A percentile compares a stretch with the other conserved stretches of the same genome.
These are phyloP conservation scores for Misgurnus mizolepis DNA, from an alignment of 2,113 vertebrate species.

Conservation along the genomic window DNA sequence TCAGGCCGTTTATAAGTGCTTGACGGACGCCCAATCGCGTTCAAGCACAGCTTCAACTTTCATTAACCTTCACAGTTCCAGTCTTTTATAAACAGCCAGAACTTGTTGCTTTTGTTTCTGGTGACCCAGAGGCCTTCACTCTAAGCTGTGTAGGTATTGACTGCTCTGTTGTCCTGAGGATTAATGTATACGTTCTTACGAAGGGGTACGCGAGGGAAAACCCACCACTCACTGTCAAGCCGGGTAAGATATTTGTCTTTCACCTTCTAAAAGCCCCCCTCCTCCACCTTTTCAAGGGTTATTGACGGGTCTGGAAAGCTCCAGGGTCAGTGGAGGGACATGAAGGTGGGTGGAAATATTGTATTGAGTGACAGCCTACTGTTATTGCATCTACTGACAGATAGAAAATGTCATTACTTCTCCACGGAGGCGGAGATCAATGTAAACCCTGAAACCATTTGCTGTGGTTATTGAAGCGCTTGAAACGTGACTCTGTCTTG, in stretches of 20 bases:
- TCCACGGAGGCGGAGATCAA: conserved; percentile 40
- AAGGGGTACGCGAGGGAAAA: conserved; percentile 37
- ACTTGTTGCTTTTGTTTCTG: neutral
- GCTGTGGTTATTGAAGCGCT: neutral
- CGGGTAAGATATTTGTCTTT: conserved; percentile 57
- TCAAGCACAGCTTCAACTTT: conserved; percentile 26
- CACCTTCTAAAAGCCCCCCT: conserved; percentile 40
- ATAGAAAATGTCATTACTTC: conserved; percentile 54
- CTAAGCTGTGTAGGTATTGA: conserved; percentile 17
- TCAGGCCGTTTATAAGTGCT: neutral
- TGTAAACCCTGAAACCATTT: conserved; percentile 5
- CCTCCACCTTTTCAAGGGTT: conserved; percentile 41
- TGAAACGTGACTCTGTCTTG: conserved; percentile 19
- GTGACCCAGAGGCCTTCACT: neutral
- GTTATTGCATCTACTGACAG: conserved; percentile 58
- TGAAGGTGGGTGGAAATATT: conserved; percentile 38
- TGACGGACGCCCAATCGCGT: neutral
- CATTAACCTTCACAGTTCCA: conserved; percentile 29
- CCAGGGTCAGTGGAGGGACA: conserved; percentile 34
- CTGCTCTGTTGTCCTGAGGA: conserved; percentile 5
- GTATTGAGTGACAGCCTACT: conserved; percentile 56
- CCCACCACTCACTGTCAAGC: conserved; percentile 32
- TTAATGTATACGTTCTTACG: conserved; percentile 44
- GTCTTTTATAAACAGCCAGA: conserved; percentile 31
- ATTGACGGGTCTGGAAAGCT: conserved; percentile 63